phyloP scores from a whole-genome alignment of 2,888 invertebrate genomes.

The Diploptera punctata region DNA sequence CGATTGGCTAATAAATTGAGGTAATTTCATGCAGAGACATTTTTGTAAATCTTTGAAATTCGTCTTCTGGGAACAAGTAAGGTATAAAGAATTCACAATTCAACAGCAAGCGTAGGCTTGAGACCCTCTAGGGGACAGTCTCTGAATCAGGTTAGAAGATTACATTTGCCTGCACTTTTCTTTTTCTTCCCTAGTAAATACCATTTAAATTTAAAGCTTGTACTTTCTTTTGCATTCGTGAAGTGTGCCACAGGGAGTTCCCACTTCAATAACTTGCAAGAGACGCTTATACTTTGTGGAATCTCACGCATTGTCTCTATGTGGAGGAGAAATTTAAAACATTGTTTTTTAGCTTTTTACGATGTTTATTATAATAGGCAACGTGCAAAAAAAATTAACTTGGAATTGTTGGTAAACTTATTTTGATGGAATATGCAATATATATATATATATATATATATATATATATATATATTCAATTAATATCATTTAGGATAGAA shows the following conservation, averaged over 20 bases:
- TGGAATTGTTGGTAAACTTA: too few species aligned
- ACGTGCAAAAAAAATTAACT: too few species aligned
- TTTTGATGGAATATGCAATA: too few species aligned
- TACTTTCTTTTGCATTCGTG: neutral
- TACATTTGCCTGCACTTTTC: slow-evolving; percentile 14
- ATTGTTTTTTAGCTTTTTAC: too few species aligned
- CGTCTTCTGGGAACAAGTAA: neutral
- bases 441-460: too few species aligned
- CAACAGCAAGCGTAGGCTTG: neutral
- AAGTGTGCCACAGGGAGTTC: neutral
- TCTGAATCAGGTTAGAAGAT: slow-evolving; percentile 12
- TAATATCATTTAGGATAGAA: too few species aligned
- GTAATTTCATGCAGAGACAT: neutral
- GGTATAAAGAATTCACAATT: neutral
- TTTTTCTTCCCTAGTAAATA: neutral
- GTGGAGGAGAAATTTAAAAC: too few species aligned
- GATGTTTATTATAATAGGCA: too few species aligned
- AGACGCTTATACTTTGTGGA: neutral
- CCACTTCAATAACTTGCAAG: neutral
- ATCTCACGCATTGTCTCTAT: too few species aligned
- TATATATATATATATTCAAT: too few species aligned
- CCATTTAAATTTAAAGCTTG: slow-evolving; percentile 5
- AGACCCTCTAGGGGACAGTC: neutral
- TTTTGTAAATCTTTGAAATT: neutral
- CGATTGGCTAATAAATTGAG: too few species aligned